Conservation (phyloP, 2,113 vertebrate genomes). For the Ondatra zibethicus region DNA sequence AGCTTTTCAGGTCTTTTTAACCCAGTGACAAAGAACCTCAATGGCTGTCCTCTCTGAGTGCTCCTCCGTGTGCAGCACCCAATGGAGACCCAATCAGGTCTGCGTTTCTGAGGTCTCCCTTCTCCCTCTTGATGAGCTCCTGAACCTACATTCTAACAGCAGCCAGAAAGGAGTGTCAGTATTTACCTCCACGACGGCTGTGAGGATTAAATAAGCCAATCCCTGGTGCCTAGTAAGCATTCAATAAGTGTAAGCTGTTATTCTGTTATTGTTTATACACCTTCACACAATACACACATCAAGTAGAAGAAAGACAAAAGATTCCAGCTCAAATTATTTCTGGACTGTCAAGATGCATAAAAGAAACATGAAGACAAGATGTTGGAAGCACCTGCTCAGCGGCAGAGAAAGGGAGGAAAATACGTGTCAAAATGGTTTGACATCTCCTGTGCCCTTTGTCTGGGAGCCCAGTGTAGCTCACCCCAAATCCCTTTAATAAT, state of each 20-base stretch:
- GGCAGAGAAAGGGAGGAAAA: not conserved
- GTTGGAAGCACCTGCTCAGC: not conserved
- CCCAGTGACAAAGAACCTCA: not conserved
- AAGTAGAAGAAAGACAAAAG: slow-evolving; percentile 42
- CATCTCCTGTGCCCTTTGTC: slow-evolving; percentile 48
- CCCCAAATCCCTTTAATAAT: slow-evolving; percentile 30
- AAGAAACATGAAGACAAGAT: not conserved
- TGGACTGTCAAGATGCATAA: slow-evolving; percentile 38
- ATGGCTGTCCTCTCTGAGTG: not conserved
- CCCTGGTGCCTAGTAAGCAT: not conserved
- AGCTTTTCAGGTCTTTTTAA: not conserved
- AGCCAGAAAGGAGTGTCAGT: not conserved
- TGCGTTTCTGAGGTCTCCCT: accelerated
- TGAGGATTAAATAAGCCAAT: slow-evolving; percentile 35
- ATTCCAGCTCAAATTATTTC: slow-evolving; percentile 44
- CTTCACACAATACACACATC: slow-evolving; percentile 17
- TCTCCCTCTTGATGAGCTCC: accelerated
- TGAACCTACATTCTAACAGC: not conserved
- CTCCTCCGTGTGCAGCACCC: accelerated
- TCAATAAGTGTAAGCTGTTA: not conserved
- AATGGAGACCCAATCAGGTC: accelerated
- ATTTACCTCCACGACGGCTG: not conserved
- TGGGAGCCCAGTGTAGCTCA: not conserved
- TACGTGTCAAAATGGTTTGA: slow-evolving; percentile 15
- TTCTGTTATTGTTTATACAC: slow-evolving; percentile 45